Conservation (phyloP, 2,888 invertebrate species). For the Lamellibrachia columna region DNA sequence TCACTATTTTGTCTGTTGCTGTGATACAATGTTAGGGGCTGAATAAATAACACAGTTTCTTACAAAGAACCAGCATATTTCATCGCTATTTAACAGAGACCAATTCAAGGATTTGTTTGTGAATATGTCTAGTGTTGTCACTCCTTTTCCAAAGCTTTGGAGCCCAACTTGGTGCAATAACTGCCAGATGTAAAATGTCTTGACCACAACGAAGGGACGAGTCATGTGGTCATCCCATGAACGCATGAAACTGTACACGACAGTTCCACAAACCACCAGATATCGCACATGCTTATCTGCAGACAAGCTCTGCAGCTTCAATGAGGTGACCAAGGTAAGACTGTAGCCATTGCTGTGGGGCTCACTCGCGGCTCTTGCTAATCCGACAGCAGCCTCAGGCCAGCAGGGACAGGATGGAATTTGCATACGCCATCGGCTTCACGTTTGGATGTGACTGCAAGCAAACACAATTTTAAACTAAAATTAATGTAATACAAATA, state of each 20-base stretch:
- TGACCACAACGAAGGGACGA: not conserved
- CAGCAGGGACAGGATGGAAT: constrained; percentile 59
- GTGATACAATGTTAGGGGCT: not conserved
- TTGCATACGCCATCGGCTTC: constrained; percentile 97
- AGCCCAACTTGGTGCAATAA: not conserved
- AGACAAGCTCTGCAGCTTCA: not conserved
- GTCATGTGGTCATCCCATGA: not conserved
- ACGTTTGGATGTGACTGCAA: constrained; percentile 95
- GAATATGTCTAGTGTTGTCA: not conserved
- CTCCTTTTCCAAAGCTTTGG: not conserved
- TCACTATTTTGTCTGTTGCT: not conserved
- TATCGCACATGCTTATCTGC: not conserved
- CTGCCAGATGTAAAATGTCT: not conserved
- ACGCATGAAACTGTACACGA: not conserved
- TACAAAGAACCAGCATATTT: not conserved
- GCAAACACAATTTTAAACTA: constrained; percentile 48
- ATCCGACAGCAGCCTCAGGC: constrained; percentile 28
- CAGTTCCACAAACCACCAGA: not conserved
- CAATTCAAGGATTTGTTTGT: too few species aligned
- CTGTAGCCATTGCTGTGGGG: not conserved
- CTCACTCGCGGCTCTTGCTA: not conserved
- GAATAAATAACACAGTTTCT: not conserved
- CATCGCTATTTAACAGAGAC: not conserved
- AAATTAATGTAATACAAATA: not conserved
- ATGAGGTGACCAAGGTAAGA: not conserved